Evolutionary conservation across 1,140 invertebrate species (phyloP).

Genomic region (Brachionus plicatilis): DNA sequence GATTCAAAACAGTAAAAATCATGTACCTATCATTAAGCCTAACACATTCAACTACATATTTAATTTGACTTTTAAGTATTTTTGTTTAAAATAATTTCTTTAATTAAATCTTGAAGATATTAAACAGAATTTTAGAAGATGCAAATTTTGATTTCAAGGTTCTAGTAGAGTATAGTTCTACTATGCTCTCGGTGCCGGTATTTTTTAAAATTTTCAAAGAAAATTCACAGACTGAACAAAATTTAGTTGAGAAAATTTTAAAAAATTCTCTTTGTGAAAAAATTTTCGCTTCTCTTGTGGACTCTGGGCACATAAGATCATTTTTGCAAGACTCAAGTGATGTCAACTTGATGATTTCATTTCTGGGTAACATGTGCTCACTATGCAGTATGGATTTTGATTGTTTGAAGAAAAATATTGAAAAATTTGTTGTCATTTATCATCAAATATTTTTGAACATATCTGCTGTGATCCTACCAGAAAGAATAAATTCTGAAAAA

Average conservation of each 20-base stretch:
- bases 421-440: slow-evolving; percentile 3
- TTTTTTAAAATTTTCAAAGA: background rate
- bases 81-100: background rate
- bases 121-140: background rate
- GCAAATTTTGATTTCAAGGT: background rate
- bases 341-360: slow-evolving; percentile 5
- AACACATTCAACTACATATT: background rate
- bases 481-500: background rate
- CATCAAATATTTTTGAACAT: slow-evolving; percentile 21
- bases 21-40: background rate
- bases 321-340: background rate
- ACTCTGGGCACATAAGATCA: background rate
- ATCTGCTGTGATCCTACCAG: background rate
- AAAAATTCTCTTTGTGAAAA: background rate
- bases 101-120: background rate
- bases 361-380: slow-evolving; percentile 11
- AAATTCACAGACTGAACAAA: background rate
- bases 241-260: background rate
- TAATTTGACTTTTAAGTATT: background rate
- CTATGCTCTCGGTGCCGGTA: background rate
- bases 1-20: background rate
- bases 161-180: background rate
- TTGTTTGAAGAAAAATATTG: background rate
- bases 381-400: background rate
- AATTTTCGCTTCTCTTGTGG: background rate